Percentiles rank a stretch among this genome's conserved stretches.
Evolutionary conservation across 1,140 invertebrate species (phyloP).

Genomic region (Papilio dardanus): DNA sequence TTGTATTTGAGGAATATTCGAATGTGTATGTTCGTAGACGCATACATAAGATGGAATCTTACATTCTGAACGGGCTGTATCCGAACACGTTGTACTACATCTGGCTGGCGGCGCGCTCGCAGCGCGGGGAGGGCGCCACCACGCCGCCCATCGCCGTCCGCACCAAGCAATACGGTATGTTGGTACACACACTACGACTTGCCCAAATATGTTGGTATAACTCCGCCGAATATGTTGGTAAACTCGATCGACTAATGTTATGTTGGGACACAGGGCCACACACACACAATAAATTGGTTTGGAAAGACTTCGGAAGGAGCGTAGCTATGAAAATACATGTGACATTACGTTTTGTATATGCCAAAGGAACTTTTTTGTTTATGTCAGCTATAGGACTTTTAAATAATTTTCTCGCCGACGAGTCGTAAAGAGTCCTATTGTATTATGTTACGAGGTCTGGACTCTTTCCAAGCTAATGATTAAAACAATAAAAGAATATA

Average conservation of each 20-base stretch:
- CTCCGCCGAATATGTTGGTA: constrained; percentile 81
- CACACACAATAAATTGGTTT: not conserved
- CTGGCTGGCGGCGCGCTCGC: constrained; percentile 96
- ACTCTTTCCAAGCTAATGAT: constrained; percentile 50
- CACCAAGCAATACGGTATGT: constrained; percentile 98
- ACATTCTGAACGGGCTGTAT: constrained; percentile 93
- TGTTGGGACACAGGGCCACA: not conserved
- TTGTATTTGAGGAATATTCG: not conserved
- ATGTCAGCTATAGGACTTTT: not conserved
- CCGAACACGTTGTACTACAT: constrained; percentile 98
- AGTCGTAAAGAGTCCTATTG: not conserved
- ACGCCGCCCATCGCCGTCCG: constrained; percentile 96
- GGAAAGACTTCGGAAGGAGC: not conserved
- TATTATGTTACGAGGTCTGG: not conserved
- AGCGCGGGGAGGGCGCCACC: constrained; percentile 95
- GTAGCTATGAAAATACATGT: not conserved
- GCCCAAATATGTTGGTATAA: constrained; percentile 87
- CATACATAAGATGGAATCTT: constrained; percentile 91
- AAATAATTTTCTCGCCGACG: not conserved
- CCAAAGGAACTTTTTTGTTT: not conserved
- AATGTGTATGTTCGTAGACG: constrained; percentile 78
- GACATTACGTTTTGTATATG: not conserved
- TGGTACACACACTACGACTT: not conserved
- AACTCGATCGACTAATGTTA: not conserved
- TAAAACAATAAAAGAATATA: constrained; percentile 57